A percentile compares a stretch with the other conserved stretches of the same genome.
These are phyloP conservation scores for Arctocebus calabarensis DNA, from an alignment of 2,797 vertebrate species.

Conservation along the genomic window DNA sequence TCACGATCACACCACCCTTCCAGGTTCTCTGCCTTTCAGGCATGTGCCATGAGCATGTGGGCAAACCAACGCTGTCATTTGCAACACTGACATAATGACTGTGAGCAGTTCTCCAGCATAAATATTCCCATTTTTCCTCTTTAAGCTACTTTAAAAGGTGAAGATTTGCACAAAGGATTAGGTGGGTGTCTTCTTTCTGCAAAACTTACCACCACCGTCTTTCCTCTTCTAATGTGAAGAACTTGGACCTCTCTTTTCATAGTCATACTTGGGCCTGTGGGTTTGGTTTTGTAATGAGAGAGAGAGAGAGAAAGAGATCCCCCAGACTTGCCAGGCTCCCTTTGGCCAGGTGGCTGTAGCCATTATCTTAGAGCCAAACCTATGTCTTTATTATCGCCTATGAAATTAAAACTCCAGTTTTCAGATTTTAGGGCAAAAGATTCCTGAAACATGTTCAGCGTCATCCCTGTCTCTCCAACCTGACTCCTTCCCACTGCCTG, in stretches of 20 bases:
- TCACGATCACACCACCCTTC: background rate
- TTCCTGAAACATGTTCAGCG: background rate
- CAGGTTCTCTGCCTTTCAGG: background rate
- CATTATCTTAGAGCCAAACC: background rate
- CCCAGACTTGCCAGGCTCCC: background rate
- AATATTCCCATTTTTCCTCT: background rate
- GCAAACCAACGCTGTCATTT: constrained; percentile 17
- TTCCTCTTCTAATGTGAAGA: background rate
- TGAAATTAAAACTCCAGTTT: constrained; percentile 34
- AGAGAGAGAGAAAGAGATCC: background rate
- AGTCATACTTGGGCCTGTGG: background rate
- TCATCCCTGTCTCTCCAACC: background rate
- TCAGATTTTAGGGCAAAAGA: background rate
- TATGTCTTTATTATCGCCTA: constrained; percentile 19
- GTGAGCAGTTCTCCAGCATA: background rate
- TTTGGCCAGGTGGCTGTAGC: background rate
- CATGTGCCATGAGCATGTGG: background rate
- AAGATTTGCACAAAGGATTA: background rate
- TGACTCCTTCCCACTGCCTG: background rate
- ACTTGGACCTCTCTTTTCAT: background rate
- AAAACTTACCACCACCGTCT: background rate
- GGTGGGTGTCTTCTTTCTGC: background rate
- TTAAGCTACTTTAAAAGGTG: background rate
- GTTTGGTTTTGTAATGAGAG: background rate
- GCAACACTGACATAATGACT: background rate